Base-by-base conservation (phyloP, 2,888 invertebrate species). In the Lymantria monacha region DNA sequence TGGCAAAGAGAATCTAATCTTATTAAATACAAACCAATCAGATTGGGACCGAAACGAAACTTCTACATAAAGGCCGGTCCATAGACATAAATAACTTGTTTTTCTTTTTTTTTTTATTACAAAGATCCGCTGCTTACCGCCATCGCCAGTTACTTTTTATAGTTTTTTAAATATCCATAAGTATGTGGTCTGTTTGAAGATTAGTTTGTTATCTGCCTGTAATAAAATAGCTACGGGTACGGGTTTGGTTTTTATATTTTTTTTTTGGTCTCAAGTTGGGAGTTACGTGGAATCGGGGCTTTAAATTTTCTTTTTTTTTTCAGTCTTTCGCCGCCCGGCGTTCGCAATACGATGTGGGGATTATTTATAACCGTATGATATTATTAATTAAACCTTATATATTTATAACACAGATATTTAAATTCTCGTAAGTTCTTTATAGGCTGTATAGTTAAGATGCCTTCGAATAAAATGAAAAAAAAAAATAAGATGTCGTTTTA, bases 131-230 rank as follows among this genome's bases (percentile, higher is more conserved):
- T 42, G 63, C 55, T 54, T 81, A 84, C 77, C 74, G 67, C 75
- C 81, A 64, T 69, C 74, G 59, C 63, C 73, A 75, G 76, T 72
- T 75, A 64, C 63, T 77, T 80, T 85, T 86, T 85, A 86, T 85
- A 81, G 86, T 82, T 85, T 86, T 87, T 86, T 85, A 87, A 87
- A 85, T 83, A 84, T 81, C 78, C 82, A 14, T 75, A 71, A 68
- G 71, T 67, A 66, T 67, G 61, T 61, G 67, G 66, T 66, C 50
- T 66, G 67, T 80, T 81, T 77, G 78, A 77, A 82, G 86, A 86
- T 86, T 85, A 86, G 82, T 85, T 83, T 79, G 86, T 86, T 86
- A 86, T 86, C 86, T 74, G 70, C 64, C 65, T 65, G 81, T 78
- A 79, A 85, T 85, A 86, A 86, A 85, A 81, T 81, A 83, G 83